phyloP scores from a whole-genome alignment of 2,797 vertebrate species.

The Natrix natrix region DNA sequence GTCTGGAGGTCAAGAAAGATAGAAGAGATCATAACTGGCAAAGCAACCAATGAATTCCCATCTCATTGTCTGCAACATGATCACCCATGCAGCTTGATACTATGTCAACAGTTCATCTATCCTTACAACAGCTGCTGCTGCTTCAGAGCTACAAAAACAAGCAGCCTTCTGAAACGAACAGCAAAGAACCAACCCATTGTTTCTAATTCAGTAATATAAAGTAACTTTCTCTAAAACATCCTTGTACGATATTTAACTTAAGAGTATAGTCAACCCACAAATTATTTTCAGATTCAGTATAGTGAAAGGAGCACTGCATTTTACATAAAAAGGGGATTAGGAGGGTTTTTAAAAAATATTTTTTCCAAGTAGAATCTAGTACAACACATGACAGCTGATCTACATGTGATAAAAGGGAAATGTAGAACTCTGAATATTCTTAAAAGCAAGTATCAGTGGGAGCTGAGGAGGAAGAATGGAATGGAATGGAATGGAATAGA shows the following conservation, averaged over 20 bases:
- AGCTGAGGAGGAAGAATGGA: neutral
- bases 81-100: neutral
- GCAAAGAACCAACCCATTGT: neutral
- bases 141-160: neutral
- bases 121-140: constrained; percentile 1
- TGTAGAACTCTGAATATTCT: neutral
- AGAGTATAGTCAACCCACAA: neutral
- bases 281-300: neutral
- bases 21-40: accelerated
- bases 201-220: neutral
- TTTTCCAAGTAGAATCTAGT: neutral
- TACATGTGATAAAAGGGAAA: neutral
- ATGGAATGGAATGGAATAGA: too few relatives aligned
- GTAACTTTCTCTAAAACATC: neutral
- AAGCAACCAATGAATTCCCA: neutral
- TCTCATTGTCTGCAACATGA: neutral
- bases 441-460: neutral
- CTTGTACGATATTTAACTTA: neutral
- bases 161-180: neutral
- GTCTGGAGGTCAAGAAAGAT: neutral
- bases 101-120: neutral
- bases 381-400: neutral
- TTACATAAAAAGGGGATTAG: neutral
- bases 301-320: neutral
- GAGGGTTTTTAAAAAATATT: neutral